Conservation (phyloP, 2,888 invertebrate genomes). For the Synergus laeviventris region DNA sequence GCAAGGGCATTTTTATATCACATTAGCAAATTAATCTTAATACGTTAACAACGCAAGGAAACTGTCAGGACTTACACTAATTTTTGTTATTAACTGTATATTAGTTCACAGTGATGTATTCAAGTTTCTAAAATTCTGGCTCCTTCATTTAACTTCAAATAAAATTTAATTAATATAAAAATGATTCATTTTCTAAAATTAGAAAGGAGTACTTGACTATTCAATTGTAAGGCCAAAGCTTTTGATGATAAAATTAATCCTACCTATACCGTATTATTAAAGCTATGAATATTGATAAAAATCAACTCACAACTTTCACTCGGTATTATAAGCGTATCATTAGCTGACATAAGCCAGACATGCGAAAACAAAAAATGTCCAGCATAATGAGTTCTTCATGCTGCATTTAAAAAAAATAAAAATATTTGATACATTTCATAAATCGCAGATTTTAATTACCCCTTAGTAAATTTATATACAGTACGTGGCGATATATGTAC, state of each 20-base stretch:
- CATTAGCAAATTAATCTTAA: background rate
- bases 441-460: background rate
- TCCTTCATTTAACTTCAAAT: background rate
- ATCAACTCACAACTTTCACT: background rate
- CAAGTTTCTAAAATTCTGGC: background rate
- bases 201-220: background rate
- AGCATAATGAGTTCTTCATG: background rate
- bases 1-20: constrained; percentile 2
- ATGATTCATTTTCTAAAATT: background rate
- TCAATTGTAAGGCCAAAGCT: background rate
- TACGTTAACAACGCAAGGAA: no score
- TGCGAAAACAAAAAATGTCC: background rate
- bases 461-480: background rate
- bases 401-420: background rate
- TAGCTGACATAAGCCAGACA: no score
- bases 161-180: background rate
- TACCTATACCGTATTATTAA: background rate
- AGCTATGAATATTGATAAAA: background rate
- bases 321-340: background rate
- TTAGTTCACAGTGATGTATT: background rate
- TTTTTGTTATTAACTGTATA: background rate
- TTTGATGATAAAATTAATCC: background rate
- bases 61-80: background rate
- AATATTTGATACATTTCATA: background rate
- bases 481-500: background rate